Percentiles rank a stretch among this genome's conserved stretches.
phyloP scores from a whole-genome alignment of 2,888 invertebrate genomes.

The Lutraria lutraria region DNA sequence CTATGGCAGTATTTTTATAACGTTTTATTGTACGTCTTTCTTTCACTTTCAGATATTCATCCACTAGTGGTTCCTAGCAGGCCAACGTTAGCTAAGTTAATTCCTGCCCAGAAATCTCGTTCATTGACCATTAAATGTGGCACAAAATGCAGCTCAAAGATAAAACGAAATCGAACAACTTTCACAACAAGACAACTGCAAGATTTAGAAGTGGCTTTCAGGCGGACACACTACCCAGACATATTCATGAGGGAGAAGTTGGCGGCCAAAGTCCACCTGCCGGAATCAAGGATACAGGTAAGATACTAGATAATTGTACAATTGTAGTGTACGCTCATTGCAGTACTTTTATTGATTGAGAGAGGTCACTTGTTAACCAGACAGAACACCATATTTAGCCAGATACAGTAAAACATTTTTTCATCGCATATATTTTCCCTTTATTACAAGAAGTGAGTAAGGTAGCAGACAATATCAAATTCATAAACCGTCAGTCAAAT shows the following conservation, averaged over 20 bases:
- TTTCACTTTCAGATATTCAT: too few relatives aligned
- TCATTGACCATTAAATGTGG: neutral
- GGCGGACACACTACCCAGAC: slow-evolving; percentile 73
- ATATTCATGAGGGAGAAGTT: slow-evolving; percentile 73
- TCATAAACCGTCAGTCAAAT: too few relatives aligned
- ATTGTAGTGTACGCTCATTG: too few relatives aligned
- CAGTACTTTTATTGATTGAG: too few relatives aligned
- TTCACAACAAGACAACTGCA: slow-evolving; percentile 72
- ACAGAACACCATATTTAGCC: too few relatives aligned
- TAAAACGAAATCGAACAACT: slow-evolving; percentile 70
- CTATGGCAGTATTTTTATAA: too few relatives aligned
- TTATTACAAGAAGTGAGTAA: too few relatives aligned
- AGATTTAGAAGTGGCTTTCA: slow-evolving; percentile 71
- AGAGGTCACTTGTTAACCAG: too few relatives aligned
- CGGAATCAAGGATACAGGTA: slow-evolving; percentile 74
- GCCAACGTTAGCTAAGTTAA: slow-evolving; percentile 23
- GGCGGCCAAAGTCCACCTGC: slow-evolving; percentile 67
- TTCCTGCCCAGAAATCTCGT: slow-evolving; percentile 28
- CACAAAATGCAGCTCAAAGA: slow-evolving; percentile 28
- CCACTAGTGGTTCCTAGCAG: neutral
- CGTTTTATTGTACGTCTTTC: too few relatives aligned
- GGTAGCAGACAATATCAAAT: too few relatives aligned
- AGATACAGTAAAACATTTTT: too few relatives aligned
- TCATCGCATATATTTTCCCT: too few relatives aligned
- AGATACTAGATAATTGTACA: neutral